phyloP scores from a whole-genome alignment of 2,888 invertebrate genomes.

The Plebejus melissa region DNA sequence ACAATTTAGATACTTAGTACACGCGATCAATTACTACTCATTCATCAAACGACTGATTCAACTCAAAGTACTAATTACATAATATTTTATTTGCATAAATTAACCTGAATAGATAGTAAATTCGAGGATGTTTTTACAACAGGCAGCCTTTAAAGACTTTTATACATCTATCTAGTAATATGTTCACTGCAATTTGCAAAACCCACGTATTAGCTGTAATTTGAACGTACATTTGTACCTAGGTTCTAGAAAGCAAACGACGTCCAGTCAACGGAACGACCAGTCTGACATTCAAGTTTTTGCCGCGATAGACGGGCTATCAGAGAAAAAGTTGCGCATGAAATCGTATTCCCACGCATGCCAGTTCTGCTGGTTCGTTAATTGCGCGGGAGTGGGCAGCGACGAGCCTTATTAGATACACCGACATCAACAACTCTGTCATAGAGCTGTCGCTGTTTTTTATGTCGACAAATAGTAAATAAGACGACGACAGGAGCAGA shows the following conservation, averaged over 20 bases:
- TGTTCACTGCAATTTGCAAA: not conserved
- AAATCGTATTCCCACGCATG: conserved; percentile 70
- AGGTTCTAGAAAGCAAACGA: conserved; percentile 27
- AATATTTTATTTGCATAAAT: not conserved
- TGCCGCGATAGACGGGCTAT: conserved; percentile 46
- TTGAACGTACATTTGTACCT: conserved; percentile 26
- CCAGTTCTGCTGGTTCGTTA: conserved; percentile 52
- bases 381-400: conserved; percentile 22
- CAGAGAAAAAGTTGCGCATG: conserved; percentile 63
- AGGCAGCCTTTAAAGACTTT: not conserved
- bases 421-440: conserved; percentile 32
- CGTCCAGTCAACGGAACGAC: conserved; percentile 35
- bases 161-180: not conserved
- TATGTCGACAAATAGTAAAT: conserved; percentile 1
- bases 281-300: conserved; percentile 54
- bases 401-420: not conserved
- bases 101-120: not conserved
- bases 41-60: not conserved
- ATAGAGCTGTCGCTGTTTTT: conserved; percentile 33
- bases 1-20: not conserved
- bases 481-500: not conserved
- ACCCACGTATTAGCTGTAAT: not conserved
- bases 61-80: not conserved
- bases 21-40: not conserved
- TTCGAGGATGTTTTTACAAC: not conserved